Conservation (phyloP, 37 sponge, comb jelly and placozoan species). For the Crambe crambe region DNA sequence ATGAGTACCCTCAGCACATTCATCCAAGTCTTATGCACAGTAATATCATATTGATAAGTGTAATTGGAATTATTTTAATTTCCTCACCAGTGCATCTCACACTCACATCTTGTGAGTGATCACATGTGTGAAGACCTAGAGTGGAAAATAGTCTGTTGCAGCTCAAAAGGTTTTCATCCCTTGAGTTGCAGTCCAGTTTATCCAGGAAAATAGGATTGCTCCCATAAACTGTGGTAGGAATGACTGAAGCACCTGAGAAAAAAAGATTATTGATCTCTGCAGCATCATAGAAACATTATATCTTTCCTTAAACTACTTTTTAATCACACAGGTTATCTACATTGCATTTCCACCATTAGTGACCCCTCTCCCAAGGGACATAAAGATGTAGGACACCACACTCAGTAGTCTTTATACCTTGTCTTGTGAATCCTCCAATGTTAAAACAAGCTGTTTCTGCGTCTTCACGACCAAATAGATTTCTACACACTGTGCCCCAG, state of each 20-base stretch:
- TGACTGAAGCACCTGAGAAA: neutral
- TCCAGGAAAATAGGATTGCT: constrained; percentile 30
- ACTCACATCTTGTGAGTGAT: constrained; percentile 24
- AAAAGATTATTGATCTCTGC: neutral
- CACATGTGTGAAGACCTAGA: neutral
- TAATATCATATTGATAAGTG: neutral
- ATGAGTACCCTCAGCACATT: neutral
- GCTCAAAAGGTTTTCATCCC: neutral
- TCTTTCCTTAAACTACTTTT: too few species aligned
- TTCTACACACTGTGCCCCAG: constrained; percentile 48
- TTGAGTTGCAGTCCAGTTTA: constrained; percentile 6
- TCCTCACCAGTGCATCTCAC: neutral
- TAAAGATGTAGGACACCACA: too few species aligned
- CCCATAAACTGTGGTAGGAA: neutral
- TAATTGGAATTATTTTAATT: neutral
- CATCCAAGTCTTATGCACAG: constrained; percentile 22
- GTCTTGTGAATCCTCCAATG: constrained; percentile 18
- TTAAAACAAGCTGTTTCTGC: constrained; percentile 23
- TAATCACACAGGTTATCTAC: too few species aligned
- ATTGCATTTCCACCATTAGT: too few species aligned
- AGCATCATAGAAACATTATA: neutral
- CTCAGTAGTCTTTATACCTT: neutral
- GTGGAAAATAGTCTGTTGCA: neutral
- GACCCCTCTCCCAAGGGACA: too few species aligned
- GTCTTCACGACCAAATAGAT: constrained; percentile 14